Percentiles rank a stretch among this genome's conserved stretches.
Evolutionary conservation across 2,888 invertebrate species (phyloP).

Genomic region (Mimachlamys varia): DNA sequence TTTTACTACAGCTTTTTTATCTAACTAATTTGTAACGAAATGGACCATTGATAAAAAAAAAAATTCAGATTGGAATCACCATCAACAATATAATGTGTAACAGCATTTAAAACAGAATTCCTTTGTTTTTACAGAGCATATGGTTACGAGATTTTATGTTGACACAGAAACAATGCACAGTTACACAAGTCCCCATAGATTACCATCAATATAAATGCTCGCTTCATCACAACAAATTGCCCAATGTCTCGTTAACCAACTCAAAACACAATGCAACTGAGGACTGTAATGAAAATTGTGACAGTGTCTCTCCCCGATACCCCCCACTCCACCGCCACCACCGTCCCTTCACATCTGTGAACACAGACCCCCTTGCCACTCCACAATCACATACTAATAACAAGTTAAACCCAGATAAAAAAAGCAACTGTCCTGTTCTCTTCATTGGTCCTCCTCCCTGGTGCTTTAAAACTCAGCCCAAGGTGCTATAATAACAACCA

Average conservation of each 20-base stretch:
- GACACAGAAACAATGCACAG: neutral
- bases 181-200: slow-evolving; percentile 1
- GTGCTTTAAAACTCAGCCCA: neutral
- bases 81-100: neutral
- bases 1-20: neutral
- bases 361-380: neutral
- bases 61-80: neutral
- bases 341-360: neutral
- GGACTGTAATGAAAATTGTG: neutral
- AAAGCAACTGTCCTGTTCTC: neutral
- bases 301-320: neutral
- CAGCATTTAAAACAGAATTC: neutral
- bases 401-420: neutral
- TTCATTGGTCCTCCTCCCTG: neutral
- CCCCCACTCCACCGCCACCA: neutral
- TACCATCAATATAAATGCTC: slow-evolving; percentile 19
- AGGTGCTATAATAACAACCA: slow-evolving; percentile 3
- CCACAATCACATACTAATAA: slow-evolving; percentile 10
- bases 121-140: slow-evolving; percentile 11
- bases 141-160: slow-evolving; percentile 17
- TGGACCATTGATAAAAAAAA: neutral
- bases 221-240: slow-evolving; percentile 22
- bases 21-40: neutral
- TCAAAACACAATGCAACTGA: slow-evolving; percentile 11
- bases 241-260: slow-evolving; percentile 19